Evolutionary conservation across 2,797 vertebrate species (phyloP), one percentile per base, ranked within the genome.

Genomic region (Pogonophryne albipinna): DNA sequence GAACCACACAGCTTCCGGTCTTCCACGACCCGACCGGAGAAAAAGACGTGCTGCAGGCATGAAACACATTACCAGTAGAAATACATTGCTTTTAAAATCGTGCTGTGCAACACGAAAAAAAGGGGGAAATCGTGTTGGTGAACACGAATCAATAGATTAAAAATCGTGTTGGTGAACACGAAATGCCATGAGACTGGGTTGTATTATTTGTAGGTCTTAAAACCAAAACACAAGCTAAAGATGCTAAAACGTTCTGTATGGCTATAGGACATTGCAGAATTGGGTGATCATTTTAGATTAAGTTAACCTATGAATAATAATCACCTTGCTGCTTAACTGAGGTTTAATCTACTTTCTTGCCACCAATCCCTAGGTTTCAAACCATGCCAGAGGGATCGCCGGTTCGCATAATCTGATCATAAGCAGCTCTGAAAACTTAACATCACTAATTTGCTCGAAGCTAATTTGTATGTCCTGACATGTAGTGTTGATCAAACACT

Each of bases 341-440:
- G 82, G 47, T 82, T 87, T 93, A 91, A 94, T 94, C 90, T 89
- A 80, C 87, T 93, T 93, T 91, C 86, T 89, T 82, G 77, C 79
- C 79, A 85, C 63, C 85, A 87, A 87, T 90, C 88, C 87, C 73
- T 38, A 12, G 83, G 83, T 90, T 90, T 92, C n/a, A 69, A 79
- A 64, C 63, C 79, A 72, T 70, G 77, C 89, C 87, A 80, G 53
- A 77, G 85, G 84, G 87, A 89, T 86, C 82, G 80, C 74, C 60
- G 17, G 79, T 90, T 93, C 83, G 76, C 87, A 88, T 89, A 89
- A 92, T 93, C 87, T 89, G 79, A 93, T 94, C 87, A 91, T 93
- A 93, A 93, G 84, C 79, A 53, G 84, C 87, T 86, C 74, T 23
- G 23, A 71, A 87, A 88, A 86, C 69, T 41, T 68, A 82, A 74